phyloP scores from a whole-genome alignment of 2,888 invertebrate species.

The Petrolisthes cinctipes region DNA sequence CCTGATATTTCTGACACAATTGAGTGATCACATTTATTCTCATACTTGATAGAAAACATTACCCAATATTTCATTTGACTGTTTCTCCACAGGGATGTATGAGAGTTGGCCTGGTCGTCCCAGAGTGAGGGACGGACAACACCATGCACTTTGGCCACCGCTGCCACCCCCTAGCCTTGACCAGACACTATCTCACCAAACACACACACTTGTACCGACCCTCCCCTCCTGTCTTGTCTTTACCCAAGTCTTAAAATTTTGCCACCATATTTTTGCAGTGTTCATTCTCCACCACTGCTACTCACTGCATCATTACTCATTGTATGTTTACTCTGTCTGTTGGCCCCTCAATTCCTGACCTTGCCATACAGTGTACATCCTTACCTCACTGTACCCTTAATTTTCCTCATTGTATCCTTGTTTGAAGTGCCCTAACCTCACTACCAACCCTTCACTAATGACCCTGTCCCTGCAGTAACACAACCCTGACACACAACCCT shows the following conservation, averaged over 20 bases:
- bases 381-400: background rate
- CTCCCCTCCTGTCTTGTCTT: too few relatives aligned
- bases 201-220: too few relatives aligned
- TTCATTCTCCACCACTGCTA: background rate
- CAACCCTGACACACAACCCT: slow-evolving; percentile 3
- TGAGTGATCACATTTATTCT: too few relatives aligned
- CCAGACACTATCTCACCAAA: background rate
- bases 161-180: background rate
- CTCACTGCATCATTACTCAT: background rate
- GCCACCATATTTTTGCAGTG: too few relatives aligned
- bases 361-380: background rate
- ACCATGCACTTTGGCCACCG: background rate
- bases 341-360: background rate
- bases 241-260: too few relatives aligned
- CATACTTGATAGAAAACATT: too few relatives aligned
- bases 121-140: slow-evolving; percentile 27
- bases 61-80: background rate
- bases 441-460: too few relatives aligned
- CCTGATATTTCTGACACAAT: too few relatives aligned
- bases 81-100: slow-evolving; percentile 53
- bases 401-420: background rate
- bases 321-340: background rate
- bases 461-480: too few relatives aligned
- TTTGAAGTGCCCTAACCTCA: too few relatives aligned
- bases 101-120: slow-evolving; percentile 43